Conservation (phyloP, 2,797 vertebrate genomes). For the Zenarchopterus dispar region DNA sequence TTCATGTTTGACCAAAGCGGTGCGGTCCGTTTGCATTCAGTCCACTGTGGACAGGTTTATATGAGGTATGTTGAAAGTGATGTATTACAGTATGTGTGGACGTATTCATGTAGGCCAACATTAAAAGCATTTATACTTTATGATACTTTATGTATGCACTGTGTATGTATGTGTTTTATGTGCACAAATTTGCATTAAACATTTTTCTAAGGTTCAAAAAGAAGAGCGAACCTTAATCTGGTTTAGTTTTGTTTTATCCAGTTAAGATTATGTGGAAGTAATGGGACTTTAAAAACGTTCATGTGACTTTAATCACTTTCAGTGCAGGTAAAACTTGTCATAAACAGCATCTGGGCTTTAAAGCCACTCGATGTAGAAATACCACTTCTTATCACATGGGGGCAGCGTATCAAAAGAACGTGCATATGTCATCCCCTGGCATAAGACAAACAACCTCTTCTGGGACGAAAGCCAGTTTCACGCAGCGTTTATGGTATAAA, state of each 20-base stretch:
- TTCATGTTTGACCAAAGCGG: slow-evolving; percentile 68
- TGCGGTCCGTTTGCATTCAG: slow-evolving; percentile 69
- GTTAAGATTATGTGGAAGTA: neutral
- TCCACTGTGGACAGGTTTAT: slow-evolving; percentile 65
- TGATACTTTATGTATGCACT: slow-evolving; percentile 77
- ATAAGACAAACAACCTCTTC: no score
- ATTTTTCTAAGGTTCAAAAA: slow-evolving; percentile 77
- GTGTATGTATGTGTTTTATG: slow-evolving; percentile 83
- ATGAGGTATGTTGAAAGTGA: slow-evolving; percentile 40
- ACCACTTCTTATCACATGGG: no score
- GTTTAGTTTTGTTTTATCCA: slow-evolving; percentile 39
- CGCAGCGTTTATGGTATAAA: no score
- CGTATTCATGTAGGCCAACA: slow-evolving; percentile 77
- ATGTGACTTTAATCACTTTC: no score
- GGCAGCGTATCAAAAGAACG: no score
- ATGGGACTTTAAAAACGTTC: neutral
- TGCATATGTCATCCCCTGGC: no score
- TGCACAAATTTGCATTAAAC: slow-evolving; percentile 80
- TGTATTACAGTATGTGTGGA: slow-evolving; percentile 57
- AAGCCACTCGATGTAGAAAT: no score
- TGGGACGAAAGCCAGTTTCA: no score
- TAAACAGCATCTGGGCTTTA: neutral
- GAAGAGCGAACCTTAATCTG: slow-evolving; percentile 17
- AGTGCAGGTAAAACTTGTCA: neutral
- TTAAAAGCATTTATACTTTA: slow-evolving; percentile 81